Base-by-base conservation (phyloP, 2,888 invertebrate genomes). In the Drosophila subquinaria region DNA sequence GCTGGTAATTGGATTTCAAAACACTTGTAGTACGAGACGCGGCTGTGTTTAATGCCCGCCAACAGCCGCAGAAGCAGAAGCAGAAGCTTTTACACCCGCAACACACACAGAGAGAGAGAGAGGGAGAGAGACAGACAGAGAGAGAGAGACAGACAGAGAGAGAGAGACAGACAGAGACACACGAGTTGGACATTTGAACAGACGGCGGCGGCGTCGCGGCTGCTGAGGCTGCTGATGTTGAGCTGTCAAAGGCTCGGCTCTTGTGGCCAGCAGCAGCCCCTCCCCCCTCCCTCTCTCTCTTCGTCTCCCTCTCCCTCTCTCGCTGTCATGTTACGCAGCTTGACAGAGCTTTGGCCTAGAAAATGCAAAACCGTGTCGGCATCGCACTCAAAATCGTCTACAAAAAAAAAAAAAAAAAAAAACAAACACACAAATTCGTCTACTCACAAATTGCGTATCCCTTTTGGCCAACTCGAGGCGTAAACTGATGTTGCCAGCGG, bases 1-100 rank as follows among this genome's bases (percentile, higher is more conserved):
- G 88, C 88, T 86, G 81, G 86, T 86, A 86, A 86, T 86, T 86
- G 86, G 86, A 86, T 86, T 86, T 86, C 78, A 89, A 89, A 89
- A 86, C 88, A 89, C 86, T 89, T 89, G 80, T 70, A 71, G 80
- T 70, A 71, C 70, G 74, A 76, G 27, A 27, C 27, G 27, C 76
- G 89, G 79, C 81, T 83, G 84, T 83, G 76, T 89, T 84, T 89
- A 87, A 84, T 83, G 87, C 83, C 87, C 89, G 88, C 88, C 86
- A 79, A 81, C 82, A 69, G 85, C 76, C 82, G 56, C 82, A 88
- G 23, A 4, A 23, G 23, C 20, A 23, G 70, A 79, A 76, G 74
- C 20, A 23, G 70, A 79, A 76, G 74, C 85, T 82, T 74, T 85
- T 71, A 51, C 76, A 45, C 65, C 62, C 70, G 38, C 64, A 48